A percentile compares a stretch with the other conserved stretches of the same genome.
These are phyloP conservation scores for Malacosoma neustria DNA, from an alignment of 2,888 invertebrate species.

Conservation along the genomic window DNA sequence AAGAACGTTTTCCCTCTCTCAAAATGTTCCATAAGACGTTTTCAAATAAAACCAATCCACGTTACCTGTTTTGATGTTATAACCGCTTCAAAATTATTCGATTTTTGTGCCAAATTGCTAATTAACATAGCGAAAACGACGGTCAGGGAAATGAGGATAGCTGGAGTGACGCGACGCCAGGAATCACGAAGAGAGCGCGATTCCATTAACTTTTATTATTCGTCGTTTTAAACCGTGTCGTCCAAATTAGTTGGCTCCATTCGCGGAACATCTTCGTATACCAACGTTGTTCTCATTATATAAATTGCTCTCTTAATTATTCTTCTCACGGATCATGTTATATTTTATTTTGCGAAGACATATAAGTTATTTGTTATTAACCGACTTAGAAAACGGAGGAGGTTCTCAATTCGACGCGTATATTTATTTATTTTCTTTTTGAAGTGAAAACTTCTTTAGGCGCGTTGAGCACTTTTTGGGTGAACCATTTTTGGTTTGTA, in stretches of 20 bases:
- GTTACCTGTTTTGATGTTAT: constrained; percentile 5
- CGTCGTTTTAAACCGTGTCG: constrained; percentile 64
- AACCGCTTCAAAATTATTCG: constrained; percentile 47
- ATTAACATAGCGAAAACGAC: constrained; percentile 59
- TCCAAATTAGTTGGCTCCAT: constrained; percentile 69
- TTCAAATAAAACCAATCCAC: not conserved
- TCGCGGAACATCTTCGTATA: constrained; percentile 48
- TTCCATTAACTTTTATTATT: constrained; percentile 71
- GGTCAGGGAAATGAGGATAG: constrained; percentile 53
- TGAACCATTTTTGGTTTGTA: too few relatives aligned
- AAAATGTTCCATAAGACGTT: too few relatives aligned
- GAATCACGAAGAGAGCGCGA: constrained; percentile 61
- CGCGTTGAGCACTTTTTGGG: too few relatives aligned
- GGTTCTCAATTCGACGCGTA: too few relatives aligned
- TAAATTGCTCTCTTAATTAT: constrained; percentile 41
- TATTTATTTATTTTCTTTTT: too few relatives aligned
- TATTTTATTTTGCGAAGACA: too few relatives aligned
- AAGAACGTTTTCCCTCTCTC: too few relatives aligned
- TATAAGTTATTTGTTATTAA: too few relatives aligned
- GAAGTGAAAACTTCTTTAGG: too few relatives aligned
- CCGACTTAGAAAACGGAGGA: too few relatives aligned
- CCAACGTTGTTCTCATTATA: constrained; percentile 42
- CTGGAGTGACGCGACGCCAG: constrained; percentile 44
- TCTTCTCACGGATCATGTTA: too few relatives aligned
- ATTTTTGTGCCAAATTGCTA: constrained; percentile 69